phyloP scores from a whole-genome alignment of 2,888 invertebrate genomes.

The Tanaodytes sp. region DNA sequence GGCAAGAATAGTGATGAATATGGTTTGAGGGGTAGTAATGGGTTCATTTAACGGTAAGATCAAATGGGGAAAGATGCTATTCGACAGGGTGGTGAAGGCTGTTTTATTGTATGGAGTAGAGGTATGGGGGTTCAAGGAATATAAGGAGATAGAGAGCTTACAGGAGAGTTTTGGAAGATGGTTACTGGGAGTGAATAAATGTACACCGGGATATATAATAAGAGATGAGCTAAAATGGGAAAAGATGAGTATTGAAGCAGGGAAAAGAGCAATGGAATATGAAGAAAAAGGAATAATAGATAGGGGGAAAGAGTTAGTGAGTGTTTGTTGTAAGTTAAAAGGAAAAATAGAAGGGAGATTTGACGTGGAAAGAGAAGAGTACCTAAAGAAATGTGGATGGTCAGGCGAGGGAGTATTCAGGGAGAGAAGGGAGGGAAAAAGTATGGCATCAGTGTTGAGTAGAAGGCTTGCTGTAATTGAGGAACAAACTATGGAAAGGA shows the following conservation, averaged over 20 bases:
- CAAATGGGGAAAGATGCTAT: not conserved
- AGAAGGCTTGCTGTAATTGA: not conserved
- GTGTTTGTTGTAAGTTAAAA: no score
- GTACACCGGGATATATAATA: constrained; percentile 5
- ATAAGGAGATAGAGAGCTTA: not conserved
- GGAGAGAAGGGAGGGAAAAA: not conserved
- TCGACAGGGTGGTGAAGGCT: not conserved
- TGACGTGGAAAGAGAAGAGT: not conserved
- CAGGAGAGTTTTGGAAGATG: constrained; percentile 1
- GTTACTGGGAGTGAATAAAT: not conserved
- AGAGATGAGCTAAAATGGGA: constrained; percentile 6
- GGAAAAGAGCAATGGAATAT: constrained; percentile 2
- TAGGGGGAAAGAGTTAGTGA: not conserved
- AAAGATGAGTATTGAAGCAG: not conserved
- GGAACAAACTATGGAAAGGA: not conserved
- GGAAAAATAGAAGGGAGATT: not conserved
- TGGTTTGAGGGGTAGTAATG: not conserved
- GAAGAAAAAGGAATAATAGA: not conserved
- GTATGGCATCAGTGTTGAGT: not conserved
- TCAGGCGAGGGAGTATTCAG: not conserved
- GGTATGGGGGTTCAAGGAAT: not conserved
- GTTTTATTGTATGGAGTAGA: not conserved
- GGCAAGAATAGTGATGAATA: not conserved
- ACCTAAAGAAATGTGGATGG: not conserved
- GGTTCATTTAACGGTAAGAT: no score